These are phyloP conservation scores for Odobenus rosmarus DNA, from an alignment of 2,113 vertebrate genomes.

Conservation along the genomic window DNA sequence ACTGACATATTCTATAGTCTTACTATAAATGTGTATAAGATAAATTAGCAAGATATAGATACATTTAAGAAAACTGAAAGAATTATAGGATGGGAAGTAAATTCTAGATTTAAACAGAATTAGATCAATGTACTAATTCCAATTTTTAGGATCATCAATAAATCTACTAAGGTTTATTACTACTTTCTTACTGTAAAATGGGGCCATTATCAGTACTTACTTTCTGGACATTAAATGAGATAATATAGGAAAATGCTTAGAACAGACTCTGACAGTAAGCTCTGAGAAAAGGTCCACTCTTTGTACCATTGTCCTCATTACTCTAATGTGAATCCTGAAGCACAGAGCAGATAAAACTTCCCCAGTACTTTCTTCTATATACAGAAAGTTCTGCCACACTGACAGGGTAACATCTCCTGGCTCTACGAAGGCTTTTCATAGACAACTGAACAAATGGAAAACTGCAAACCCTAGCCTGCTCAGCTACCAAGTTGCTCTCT, in stretches of 20 bases:
- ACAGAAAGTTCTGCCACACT: fast-evolving
- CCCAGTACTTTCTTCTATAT: not conserved
- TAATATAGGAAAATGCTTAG: not conserved
- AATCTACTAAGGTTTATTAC: not conserved
- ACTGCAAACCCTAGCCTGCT: not conserved
- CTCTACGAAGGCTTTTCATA: not conserved
- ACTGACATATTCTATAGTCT: not conserved
- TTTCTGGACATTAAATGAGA: not conserved
- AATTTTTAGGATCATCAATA: not conserved
- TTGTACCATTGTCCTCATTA: not conserved
- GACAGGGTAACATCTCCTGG: not conserved
- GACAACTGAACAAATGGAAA: not conserved
- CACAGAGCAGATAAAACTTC: not conserved
- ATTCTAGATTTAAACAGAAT: not conserved
- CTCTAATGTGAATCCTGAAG: not conserved
- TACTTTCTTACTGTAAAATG: not conserved
- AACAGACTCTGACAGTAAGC: not conserved
- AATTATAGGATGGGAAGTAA: not conserved
- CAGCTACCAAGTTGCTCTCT: not conserved
- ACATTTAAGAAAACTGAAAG: not conserved
- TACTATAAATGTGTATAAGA: not conserved
- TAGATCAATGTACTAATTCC: not conserved
- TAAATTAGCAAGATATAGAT: not conserved
- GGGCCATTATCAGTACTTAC: not conserved
- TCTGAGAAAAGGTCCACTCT: not conserved